Evolutionary conservation across 2,888 invertebrate genomes (phyloP).

Genomic region (Polydrusus tereticollis): DNA sequence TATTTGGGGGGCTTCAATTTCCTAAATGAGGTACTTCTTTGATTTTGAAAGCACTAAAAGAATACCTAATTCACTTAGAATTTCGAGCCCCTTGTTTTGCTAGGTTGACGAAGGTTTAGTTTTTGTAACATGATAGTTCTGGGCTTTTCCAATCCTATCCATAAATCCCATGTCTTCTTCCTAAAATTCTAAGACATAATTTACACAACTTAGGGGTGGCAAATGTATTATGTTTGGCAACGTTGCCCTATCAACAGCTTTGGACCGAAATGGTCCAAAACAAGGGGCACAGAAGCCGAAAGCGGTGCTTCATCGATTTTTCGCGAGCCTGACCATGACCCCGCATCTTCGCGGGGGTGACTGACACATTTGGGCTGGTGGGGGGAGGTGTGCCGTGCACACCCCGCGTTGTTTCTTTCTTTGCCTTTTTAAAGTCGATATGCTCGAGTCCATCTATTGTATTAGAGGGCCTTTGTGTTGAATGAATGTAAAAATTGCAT

Average conservation of each 20-base stretch:
- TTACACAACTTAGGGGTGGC: too few relatives aligned
- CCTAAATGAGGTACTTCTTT: too few relatives aligned
- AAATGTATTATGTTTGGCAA: constrained; percentile 16
- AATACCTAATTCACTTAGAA: too few relatives aligned
- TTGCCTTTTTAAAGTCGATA: constrained; percentile 5
- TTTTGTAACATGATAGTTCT: too few relatives aligned
- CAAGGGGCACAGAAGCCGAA: constrained; percentile 39
- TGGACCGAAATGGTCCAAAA: constrained; percentile 36
- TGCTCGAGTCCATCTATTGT: background rate
- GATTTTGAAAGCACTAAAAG: too few relatives aligned
- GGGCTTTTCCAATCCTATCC: too few relatives aligned
- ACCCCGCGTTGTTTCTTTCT: constrained; percentile 13
- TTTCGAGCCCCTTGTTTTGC: too few relatives aligned
- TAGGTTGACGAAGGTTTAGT: too few relatives aligned
- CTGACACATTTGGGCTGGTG: constrained; percentile 32
- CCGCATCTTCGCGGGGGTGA: constrained; percentile 39
- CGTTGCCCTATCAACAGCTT: constrained; percentile 20
- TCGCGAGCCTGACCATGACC: constrained; percentile 40
- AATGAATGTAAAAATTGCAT: too few relatives aligned
- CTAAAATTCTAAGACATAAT: too few relatives aligned
- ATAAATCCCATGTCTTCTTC: too few relatives aligned
- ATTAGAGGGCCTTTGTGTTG: background rate
- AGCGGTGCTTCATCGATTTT: constrained; percentile 40
- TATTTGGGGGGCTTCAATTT: too few relatives aligned
- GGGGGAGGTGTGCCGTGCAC: constrained; percentile 20